phyloP scores from a whole-genome alignment of 2,113 vertebrate species.

The Ivindomyrus marchei region DNA sequence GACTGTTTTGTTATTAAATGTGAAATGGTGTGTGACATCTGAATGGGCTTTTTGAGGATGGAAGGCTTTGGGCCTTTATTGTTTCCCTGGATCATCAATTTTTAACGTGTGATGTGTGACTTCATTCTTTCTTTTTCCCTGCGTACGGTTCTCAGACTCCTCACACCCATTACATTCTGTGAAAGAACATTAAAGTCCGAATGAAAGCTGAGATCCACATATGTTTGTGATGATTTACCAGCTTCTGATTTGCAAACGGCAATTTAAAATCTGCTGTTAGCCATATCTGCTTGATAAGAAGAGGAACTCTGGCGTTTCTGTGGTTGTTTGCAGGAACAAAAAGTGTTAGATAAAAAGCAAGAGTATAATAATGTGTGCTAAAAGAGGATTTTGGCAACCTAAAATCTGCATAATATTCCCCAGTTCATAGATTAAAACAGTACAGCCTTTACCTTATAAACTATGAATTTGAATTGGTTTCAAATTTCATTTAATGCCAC shows the following conservation, averaged over 20 bases:
- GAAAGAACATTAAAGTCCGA: neutral
- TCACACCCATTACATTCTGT: neutral
- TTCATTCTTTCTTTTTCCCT: neutral
- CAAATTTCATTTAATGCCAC: neutral
- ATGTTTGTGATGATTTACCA: neutral
- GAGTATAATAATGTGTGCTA: neutral
- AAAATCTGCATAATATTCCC: neutral
- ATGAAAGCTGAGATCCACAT: neutral
- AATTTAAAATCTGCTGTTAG: neutral
- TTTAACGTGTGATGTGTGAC: neutral
- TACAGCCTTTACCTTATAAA: neutral
- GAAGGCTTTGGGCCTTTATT: neutral
- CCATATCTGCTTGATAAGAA: neutral
- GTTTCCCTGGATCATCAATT: neutral
- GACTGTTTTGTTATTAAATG: constrained; percentile 7
- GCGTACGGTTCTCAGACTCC: neutral
- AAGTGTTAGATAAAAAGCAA: neutral
- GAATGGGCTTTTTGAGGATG: neutral
- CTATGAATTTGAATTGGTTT: neutral
- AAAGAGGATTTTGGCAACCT: neutral
- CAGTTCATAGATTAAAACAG: neutral
- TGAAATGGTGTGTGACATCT: constrained; percentile 1
- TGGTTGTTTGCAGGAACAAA: neutral
- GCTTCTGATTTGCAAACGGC: neutral
- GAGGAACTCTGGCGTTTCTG: neutral